These are phyloP conservation scores for Napeogenes inachia DNA, from an alignment of 2,888 invertebrate genomes.

Conservation along the genomic window DNA sequence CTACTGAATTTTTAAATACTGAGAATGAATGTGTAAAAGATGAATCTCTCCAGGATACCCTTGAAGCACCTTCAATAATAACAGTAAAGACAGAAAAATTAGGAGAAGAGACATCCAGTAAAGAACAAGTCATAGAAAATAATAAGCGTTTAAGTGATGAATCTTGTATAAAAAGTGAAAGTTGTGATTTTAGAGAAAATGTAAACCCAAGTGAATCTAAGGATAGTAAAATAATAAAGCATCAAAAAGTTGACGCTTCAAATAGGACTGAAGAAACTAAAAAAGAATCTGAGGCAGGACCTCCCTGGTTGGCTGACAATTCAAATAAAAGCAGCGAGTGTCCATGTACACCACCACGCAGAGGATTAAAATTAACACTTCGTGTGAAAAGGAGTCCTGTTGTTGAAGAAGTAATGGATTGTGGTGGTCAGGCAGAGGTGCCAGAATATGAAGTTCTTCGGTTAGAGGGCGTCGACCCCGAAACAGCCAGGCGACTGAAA, in stretches of 20 bases:
- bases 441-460: slow-evolving; percentile 91
- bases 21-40: slow-evolving; percentile 53
- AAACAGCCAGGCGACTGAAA: slow-evolving; percentile 74
- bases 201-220: slow-evolving; percentile 70
- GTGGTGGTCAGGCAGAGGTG: slow-evolving; percentile 82
- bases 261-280: slow-evolving; percentile 60
- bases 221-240: slow-evolving; percentile 62
- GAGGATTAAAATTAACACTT: slow-evolving; percentile 86
- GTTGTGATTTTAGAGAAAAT: slow-evolving; percentile 73
- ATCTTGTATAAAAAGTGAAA: slow-evolving; percentile 66
- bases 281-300: slow-evolving; percentile 60
- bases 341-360: slow-evolving; percentile 78
- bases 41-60: slow-evolving; percentile 60
- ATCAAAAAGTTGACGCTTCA: slow-evolving; percentile 55
- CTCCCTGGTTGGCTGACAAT: slow-evolving; percentile 66
- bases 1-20: slow-evolving; percentile 43
- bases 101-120: slow-evolving; percentile 40
- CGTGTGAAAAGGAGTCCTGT: slow-evolving; percentile 92
- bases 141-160: slow-evolving; percentile 55
- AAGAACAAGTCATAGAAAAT: slow-evolving; percentile 51
- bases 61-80: slow-evolving; percentile 38
- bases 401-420: slow-evolving; percentile 88
- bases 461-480: slow-evolving; percentile 84
- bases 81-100: slow-evolving; percentile 42
- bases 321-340: slow-evolving; percentile 69